phyloP scores from a whole-genome alignment of 1,140 invertebrate species.

The Polypedilum pembai region DNA sequence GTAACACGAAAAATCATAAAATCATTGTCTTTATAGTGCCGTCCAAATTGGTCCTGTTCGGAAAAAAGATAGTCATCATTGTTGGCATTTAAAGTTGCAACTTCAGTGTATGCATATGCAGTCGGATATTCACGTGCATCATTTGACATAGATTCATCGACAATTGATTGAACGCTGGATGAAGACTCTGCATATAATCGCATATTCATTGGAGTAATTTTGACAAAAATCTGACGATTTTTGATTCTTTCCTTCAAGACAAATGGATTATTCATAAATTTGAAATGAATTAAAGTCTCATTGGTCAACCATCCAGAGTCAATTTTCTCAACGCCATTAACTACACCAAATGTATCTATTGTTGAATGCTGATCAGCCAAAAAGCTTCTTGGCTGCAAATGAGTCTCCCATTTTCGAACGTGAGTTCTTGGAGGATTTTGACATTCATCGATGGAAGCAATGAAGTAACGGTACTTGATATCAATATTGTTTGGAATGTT shows the following conservation, averaged over 20 bases:
- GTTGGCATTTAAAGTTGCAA: conserved; percentile 47
- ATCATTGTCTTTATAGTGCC: conserved; percentile 61
- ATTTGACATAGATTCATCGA: conserved; percentile 51
- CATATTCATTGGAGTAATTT: conserved; percentile 69
- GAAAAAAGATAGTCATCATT: conserved; percentile 55
- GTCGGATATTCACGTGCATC: conserved; percentile 48
- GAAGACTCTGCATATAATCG: conserved; percentile 45
- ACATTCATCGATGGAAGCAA: conserved; percentile 53
- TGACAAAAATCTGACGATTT: conserved; percentile 59
- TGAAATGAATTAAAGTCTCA: conserved; percentile 80
- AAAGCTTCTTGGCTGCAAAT: conserved; percentile 57
- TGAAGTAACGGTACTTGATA: conserved; percentile 70
- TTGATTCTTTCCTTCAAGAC: conserved; percentile 70
- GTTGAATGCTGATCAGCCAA: conserved; percentile 40
- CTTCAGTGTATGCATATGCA: conserved; percentile 50
- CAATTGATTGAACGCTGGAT: conserved; percentile 36
- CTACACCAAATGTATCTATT: conserved; percentile 57
- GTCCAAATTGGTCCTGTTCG: conserved; percentile 76
- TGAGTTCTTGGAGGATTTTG: conserved; percentile 47
- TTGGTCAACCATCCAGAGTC: conserved; percentile 81
- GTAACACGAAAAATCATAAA: conserved; percentile 75
- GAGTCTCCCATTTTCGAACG: conserved; percentile 77
- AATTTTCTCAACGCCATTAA: conserved; percentile 54
- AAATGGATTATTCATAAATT: conserved; percentile 76
- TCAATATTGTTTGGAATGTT: conserved; percentile 57